phyloP scores from a whole-genome alignment of 2,797 vertebrate species.

The Amniataba percoides region DNA sequence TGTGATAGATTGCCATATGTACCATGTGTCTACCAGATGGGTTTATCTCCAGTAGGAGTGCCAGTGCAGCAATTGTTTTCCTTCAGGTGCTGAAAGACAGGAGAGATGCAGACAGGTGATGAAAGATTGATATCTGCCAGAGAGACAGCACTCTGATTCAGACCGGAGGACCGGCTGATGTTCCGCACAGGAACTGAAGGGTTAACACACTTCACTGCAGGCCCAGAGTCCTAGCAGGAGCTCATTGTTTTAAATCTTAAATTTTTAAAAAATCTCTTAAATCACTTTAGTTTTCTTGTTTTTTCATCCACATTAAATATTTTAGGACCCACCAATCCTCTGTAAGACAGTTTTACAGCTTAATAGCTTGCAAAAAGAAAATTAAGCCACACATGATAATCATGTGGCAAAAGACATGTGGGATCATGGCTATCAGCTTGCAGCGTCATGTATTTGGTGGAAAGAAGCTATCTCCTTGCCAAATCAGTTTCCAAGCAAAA shows the following conservation, averaged over 20 bases:
- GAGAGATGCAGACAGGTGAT: constrained; percentile 15
- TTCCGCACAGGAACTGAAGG: neutral
- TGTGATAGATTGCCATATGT: constrained; percentile 19
- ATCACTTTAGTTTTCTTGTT: neutral
- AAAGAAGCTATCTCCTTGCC: neutral
- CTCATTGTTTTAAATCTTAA: neutral
- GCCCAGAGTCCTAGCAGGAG: neutral
- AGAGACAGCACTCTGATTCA: neutral
- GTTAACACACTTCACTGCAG: neutral
- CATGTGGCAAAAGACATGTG: too few species aligned
- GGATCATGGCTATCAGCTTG: neutral
- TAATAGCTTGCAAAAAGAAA: neutral
- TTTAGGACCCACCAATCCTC: neutral
- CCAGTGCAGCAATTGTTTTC: constrained; percentile 53
- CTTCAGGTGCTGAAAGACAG: constrained; percentile 22
- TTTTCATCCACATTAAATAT: neutral
- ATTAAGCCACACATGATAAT: neutral
- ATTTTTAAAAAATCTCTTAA: neutral
- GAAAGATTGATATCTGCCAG: constrained; percentile 36
- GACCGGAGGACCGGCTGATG: neutral
- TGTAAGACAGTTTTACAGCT: neutral
- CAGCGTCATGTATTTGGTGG: accelerated
- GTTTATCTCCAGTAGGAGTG: constrained; percentile 34
- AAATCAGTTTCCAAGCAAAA: neutral
- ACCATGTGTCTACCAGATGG: constrained; percentile 64